phyloP scores from a whole-genome alignment of 2,888 invertebrate genomes.

The Augochlorella aurata region DNA sequence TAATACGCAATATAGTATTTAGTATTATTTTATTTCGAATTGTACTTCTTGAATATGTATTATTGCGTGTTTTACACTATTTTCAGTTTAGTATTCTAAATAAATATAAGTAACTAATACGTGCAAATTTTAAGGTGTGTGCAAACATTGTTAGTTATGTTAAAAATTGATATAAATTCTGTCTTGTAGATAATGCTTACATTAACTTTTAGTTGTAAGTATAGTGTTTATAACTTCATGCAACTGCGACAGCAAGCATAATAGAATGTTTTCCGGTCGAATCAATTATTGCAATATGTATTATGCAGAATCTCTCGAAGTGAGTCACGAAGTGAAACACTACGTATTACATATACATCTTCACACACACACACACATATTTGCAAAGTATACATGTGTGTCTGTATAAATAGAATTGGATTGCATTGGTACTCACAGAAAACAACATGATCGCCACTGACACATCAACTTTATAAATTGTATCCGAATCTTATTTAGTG shows the following conservation, averaged over 20 bases:
- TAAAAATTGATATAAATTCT: conserved; percentile 4
- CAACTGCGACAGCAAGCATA: conserved; percentile 4
- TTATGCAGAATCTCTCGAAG: conserved; percentile 18
- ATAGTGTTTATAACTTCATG: conserved; percentile 27
- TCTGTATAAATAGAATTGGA: conserved; percentile 11
- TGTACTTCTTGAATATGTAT: not conserved
- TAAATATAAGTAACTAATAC: not conserved
- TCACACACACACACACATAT: not conserved
- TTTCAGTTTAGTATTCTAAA: not conserved
- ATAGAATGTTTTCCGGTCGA: conserved; percentile 38
- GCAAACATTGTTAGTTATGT: conserved; percentile 22
- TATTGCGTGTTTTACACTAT: not conserved
- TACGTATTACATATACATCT: not conserved
- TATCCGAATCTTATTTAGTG: not conserved
- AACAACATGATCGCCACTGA: not conserved
- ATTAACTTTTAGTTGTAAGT: conserved; percentile 4
- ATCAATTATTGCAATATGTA: conserved; percentile 38
- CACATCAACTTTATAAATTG: not conserved
- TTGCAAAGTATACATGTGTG: not conserved
- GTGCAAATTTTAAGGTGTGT: conserved; percentile 17
- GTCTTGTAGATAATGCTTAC: conserved; percentile 40
- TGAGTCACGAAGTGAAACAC: not conserved
- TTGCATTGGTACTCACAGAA: not conserved
- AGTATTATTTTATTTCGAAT: conserved; percentile 14
- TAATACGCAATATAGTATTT: not conserved